Evolutionary conservation across 64 coral and sea anemone genomes (phyloP).

Genomic region (Platygyra sinensis): DNA sequence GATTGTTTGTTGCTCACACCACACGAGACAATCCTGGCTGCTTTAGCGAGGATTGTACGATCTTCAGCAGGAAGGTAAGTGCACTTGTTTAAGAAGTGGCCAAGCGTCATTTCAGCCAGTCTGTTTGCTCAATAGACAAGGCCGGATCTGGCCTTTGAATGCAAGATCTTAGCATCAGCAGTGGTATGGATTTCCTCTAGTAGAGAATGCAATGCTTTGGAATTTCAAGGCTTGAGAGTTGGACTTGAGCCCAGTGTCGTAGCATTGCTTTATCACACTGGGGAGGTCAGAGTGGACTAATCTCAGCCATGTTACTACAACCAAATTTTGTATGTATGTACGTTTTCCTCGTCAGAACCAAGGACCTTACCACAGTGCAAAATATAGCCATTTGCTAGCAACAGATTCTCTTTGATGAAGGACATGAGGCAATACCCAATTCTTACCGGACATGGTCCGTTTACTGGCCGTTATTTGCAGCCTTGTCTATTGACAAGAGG

Average conservation of each 20-base stretch:
- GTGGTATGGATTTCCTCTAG: neutral
- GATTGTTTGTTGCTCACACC: neutral
- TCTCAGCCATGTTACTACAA: constrained; percentile 6
- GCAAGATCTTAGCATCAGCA: constrained; percentile 1
- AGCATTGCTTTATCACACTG: neutral
- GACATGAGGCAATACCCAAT: too few relatives aligned
- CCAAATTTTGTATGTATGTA: neutral
- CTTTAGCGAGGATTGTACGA: neutral
- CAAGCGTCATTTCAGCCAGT: neutral
- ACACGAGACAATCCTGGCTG: neutral
- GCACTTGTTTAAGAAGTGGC: constrained; percentile 28
- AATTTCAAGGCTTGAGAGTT: neutral
- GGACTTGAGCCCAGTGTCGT: neutral
- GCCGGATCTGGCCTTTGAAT: neutral
- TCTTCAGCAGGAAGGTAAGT: constrained; percentile 27
- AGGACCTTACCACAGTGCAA: too few relatives aligned
- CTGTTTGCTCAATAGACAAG: constrained; percentile 17
- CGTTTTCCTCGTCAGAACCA: too few relatives aligned
- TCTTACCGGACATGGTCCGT: too few relatives aligned
- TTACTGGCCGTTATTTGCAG: too few relatives aligned
- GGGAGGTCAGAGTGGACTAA: neutral
- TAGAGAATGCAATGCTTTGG: neutral
- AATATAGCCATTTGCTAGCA: too few relatives aligned
- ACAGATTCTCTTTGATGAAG: neutral
- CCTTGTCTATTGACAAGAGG: too few relatives aligned